Percentiles rank a stretch among this genome's conserved stretches.
Evolutionary conservation across 2,113 vertebrate genomes (phyloP).

Genomic region (Varanus komodoensis): DNA sequence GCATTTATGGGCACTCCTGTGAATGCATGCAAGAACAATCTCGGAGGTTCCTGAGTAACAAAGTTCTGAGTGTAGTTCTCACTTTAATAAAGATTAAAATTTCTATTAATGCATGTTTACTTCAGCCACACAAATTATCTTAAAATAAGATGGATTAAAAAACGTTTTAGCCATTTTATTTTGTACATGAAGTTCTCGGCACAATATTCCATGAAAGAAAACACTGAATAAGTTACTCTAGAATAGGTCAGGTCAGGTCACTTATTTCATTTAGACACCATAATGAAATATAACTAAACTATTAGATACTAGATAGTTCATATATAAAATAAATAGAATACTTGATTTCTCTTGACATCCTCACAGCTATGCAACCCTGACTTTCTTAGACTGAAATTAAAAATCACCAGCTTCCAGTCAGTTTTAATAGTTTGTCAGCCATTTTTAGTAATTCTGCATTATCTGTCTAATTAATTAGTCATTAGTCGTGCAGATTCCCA

Average conservation of each 20-base stretch:
- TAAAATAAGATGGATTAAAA: conserved; percentile 24
- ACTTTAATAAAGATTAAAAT: conserved; percentile 46
- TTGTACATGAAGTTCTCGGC: conserved; percentile 51
- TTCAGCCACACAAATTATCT: conserved; percentile 43
- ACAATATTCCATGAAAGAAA: conserved; percentile 55
- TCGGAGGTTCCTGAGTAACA: conserved; percentile 21
- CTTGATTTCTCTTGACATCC: conserved; percentile 67
- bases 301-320: conserved; percentile 77
- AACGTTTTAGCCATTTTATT: conserved; percentile 45
- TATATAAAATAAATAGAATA: conserved; percentile 65
- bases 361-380: conserved; percentile 46
- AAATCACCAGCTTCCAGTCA: conserved; percentile 29
- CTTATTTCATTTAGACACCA: conserved; percentile 77
- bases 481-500: conserved; percentile 31
- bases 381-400: conserved; percentile 57
- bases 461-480: conserved; percentile 20
- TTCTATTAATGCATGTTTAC: conserved; percentile 30
- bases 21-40: conserved; percentile 47
- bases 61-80: conserved; percentile 19
- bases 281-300: conserved; percentile 78
- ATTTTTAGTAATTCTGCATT: conserved; percentile 28
- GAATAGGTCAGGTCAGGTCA: conserved; percentile 63
- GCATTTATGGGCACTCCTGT: conserved; percentile 40
- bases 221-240: conserved; percentile 61
- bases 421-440: conserved; percentile 39